Base-by-base conservation (phyloP, 2,797 vertebrate genomes). In the Antrozous pallidus region DNA sequence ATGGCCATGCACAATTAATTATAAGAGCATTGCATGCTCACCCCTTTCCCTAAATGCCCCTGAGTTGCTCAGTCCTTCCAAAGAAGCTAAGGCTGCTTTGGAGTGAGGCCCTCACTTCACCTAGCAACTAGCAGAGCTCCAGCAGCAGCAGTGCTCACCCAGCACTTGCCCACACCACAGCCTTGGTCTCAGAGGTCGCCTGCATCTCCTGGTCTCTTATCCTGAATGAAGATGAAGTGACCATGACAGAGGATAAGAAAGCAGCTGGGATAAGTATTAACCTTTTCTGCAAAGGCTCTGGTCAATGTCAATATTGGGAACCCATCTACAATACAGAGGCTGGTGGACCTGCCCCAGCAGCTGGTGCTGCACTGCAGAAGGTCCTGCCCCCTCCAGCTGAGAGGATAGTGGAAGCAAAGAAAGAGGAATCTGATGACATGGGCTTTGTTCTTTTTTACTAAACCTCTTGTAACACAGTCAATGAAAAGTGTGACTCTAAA, bases 111-210 rank as follows among this genome's bases (percentile, higher is more conserved):
- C 89, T 97, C 97, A 96, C 87, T 73, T 95, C 98, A 98, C 98
- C 99, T 99, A 99, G 99, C 99, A 98, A 99, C 99, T 99, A 99
- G 99, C 99, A 99, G 99, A 98, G 94, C 96, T 97, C 82, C 98
- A 33, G n/a, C 13, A 33, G 98, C 98, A 98, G 98, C 98, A 98
- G 99, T 98, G 98, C 45, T 75, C 56, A 5, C 92, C 67, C 10
- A 33, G 90, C 38, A 61, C 0, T 78, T 38, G 22, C 91, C 81
- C 67, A 94, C 95, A 99, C 99, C 95, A 99, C 99, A 99, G 99
- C 99, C 86, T 99, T 99, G 85, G 98, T 99, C 87, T 99, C 24
- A 0, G 28, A 16, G 13, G 26, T 61, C 11, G 5, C 58, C 58
- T 61, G 13, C 28, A 28, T 61, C 58, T 61, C 31, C 6, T 31